Evolutionary conservation across 2,113 vertebrate genomes (phyloP).

Genomic region (Leptocoma aspasia): DNA sequence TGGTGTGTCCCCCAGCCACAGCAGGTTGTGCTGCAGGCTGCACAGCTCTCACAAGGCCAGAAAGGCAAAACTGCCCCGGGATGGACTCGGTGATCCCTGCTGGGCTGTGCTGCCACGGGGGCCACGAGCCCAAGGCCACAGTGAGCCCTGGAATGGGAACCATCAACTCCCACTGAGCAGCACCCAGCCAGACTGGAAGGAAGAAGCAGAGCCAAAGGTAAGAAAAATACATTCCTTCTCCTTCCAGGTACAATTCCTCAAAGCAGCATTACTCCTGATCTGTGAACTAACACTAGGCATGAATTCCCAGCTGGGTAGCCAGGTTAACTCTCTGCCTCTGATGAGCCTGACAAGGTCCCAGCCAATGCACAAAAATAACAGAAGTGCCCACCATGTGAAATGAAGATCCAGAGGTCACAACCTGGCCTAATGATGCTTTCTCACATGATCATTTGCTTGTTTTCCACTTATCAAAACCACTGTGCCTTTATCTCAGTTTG

Average conservation of each 20-base stretch:
- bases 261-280: background rate
- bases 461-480: background rate
- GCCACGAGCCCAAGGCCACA: background rate
- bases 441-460: background rate
- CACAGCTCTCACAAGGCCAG: background rate
- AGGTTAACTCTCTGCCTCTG: background rate
- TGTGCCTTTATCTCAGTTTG: background rate
- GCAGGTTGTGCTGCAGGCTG: background rate
- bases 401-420: background rate
- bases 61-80: background rate
- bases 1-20: background rate
- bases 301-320: background rate
- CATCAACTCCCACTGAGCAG: accelerated
- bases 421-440: background rate
- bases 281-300: background rate
- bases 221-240: background rate
- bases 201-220: background rate
- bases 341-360: background rate
- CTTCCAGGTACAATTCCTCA: background rate
- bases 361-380: background rate
- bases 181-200: background rate
- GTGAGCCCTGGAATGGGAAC: background rate
- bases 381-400: accelerated
- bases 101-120: background rate
- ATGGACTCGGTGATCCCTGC: accelerated